Conservation (phyloP, 2,797 vertebrate species). For the Acestrorhynchus altus region DNA sequence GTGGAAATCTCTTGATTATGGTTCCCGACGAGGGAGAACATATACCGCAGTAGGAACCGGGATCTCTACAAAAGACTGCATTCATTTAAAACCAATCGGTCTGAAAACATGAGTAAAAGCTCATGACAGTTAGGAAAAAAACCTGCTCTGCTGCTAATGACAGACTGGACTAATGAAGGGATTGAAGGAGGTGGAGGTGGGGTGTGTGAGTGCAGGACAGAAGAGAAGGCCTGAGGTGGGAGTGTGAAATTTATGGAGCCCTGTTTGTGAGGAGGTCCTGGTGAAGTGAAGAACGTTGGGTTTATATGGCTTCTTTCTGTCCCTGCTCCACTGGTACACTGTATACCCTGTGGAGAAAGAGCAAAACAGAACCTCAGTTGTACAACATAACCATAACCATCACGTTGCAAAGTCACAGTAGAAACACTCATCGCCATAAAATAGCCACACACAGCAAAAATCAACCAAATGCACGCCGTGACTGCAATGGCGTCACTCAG, state of each 20-base stretch:
- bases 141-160: not conserved
- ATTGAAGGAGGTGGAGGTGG: not conserved
- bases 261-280: slow-evolving; percentile 17
- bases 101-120: not conserved
- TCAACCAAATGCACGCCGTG: too few species aligned
- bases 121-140: not conserved
- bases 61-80: not conserved
- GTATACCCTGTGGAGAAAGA: slow-evolving; percentile 72
- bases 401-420: too few species aligned
- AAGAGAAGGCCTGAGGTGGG: not conserved
- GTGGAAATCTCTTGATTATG: not conserved
- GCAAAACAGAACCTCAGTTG: too few species aligned
- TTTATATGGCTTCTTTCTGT: slow-evolving; percentile 74
- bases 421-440: too few species aligned
- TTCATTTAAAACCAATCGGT: slow-evolving; percentile 6
- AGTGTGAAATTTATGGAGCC: not conserved
- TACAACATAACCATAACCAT: too few species aligned
- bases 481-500: too few species aligned
- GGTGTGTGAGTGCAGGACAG: too few species aligned
- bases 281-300: slow-evolving; percentile 36
- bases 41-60: not conserved
- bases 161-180: not conserved
- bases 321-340: slow-evolving; percentile 77
- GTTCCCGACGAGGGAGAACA: not conserved
- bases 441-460: too few species aligned